These are phyloP conservation scores for Onthophagus taurus DNA, from an alignment of 1,140 invertebrate genomes.

Conservation along the genomic window DNA sequence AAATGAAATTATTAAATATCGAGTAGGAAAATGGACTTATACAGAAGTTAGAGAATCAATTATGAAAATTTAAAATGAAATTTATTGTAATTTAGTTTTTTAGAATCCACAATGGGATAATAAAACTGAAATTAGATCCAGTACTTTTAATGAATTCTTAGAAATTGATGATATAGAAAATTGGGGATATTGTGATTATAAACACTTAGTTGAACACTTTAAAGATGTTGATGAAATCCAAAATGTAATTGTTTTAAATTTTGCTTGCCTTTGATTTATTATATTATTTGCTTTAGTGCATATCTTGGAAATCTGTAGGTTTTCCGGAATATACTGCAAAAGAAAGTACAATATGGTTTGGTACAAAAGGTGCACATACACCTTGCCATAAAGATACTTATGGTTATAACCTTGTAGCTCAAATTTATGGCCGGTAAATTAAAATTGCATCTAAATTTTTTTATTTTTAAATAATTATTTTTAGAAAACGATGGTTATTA, in stretches of 20 bases:
- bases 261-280: neutral
- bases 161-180: slow-evolving; percentile 35
- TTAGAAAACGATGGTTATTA: slow-evolving; percentile 86
- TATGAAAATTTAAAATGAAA: slow-evolving; percentile 13
- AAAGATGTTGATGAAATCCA: slow-evolving; percentile 48
- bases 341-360: slow-evolving; percentile 85
- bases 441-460: slow-evolving; percentile 11
- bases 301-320: slow-evolving; percentile 69
- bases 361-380: slow-evolving; percentile 78
- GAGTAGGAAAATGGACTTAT: slow-evolving; percentile 37
- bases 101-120: slow-evolving; percentile 69
- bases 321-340: slow-evolving; percentile 54
- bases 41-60: slow-evolving; percentile 32
- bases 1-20: slow-evolving; percentile 38
- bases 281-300: slow-evolving; percentile 37
- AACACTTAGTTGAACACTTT: slow-evolving; percentile 66
- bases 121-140: slow-evolving; percentile 43
- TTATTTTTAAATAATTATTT: slow-evolving; percentile 23
- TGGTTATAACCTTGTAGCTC: slow-evolving; percentile 85
- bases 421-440: slow-evolving; percentile 71
- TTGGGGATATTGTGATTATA: slow-evolving; percentile 82
- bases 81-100: slow-evolving; percentile 22
- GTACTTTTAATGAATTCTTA: slow-evolving; percentile 56
- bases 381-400: slow-evolving; percentile 92
- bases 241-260: slow-evolving; percentile 37